phyloP scores from a whole-genome alignment of 2,888 invertebrate species.

The Polymixis lichenea region DNA sequence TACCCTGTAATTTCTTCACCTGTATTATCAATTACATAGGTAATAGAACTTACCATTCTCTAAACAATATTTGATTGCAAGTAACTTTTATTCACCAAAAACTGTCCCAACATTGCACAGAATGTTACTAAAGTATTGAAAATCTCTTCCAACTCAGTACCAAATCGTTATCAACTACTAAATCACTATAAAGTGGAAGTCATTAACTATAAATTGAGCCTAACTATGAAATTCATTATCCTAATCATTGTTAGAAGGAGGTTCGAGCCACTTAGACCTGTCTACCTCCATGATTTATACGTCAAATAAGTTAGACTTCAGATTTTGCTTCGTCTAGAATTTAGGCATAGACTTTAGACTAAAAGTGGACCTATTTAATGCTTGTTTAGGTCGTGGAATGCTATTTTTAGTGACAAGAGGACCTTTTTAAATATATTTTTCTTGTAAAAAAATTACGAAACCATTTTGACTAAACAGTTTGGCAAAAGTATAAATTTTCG shows the following conservation, averaged over 20 bases:
- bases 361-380: background rate
- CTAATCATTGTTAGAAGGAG: slow-evolving; percentile 54
- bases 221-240: slow-evolving; percentile 48
- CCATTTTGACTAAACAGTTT: background rate
- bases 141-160: background rate
- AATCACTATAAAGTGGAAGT: slow-evolving; percentile 28
- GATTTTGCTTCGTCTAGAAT: slow-evolving; percentile 9
- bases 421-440: too few species aligned
- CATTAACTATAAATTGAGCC: slow-evolving; percentile 29
- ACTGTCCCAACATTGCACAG: background rate
- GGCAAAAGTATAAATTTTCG: background rate
- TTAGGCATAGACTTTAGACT: background rate
- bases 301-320: slow-evolving; percentile 24
- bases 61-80: background rate
- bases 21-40: background rate
- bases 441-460: too few species aligned
- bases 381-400: background rate
- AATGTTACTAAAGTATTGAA: background rate
- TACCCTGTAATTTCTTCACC: background rate
- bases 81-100: background rate
- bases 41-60: background rate
- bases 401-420: background rate
- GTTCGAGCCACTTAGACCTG: slow-evolving; percentile 23
- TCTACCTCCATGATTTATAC: slow-evolving; percentile 43
- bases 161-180: slow-evolving; percentile 32